Evolutionary conservation across 2,797 vertebrate genomes (phyloP).

Genomic region (Poeciliopsis presidionis): DNA sequence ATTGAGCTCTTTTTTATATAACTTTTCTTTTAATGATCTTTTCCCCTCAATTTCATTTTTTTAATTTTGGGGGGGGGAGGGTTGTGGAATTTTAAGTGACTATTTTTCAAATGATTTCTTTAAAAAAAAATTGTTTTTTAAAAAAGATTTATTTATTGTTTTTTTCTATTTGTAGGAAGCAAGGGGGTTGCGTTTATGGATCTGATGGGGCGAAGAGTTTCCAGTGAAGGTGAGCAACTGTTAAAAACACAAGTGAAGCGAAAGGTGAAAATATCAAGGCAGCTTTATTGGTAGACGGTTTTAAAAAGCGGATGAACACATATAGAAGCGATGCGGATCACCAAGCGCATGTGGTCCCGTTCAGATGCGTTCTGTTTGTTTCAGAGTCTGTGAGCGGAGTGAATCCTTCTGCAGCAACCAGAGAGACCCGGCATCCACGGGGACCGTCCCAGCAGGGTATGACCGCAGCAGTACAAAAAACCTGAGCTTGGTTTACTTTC

Average conservation of each 20-base stretch:
- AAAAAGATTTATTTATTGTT: not conserved
- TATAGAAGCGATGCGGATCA: slow-evolving; percentile 49
- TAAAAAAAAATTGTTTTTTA: too few species aligned
- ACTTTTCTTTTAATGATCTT: not conserved
- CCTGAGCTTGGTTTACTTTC: slow-evolving; percentile 70
- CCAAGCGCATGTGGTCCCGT: slow-evolving; percentile 35
- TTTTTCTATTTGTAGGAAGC: slow-evolving; percentile 48
- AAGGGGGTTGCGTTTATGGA: slow-evolving; percentile 74
- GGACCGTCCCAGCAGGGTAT: slow-evolving; percentile 71
- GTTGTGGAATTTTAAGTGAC: not conserved
- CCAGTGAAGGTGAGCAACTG: slow-evolving; percentile 67
- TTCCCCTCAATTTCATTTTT: too few species aligned
- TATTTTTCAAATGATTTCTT: not conserved
- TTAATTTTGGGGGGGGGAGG: too few species aligned
- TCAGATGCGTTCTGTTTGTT: slow-evolving; percentile 38
- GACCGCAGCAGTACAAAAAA: slow-evolving; percentile 64
- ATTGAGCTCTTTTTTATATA: not conserved
- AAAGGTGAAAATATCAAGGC: slow-evolving; percentile 59
- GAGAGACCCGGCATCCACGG: slow-evolving; percentile 40
- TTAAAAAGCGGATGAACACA: slow-evolving; percentile 51
- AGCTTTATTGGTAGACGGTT: slow-evolving; percentile 72
- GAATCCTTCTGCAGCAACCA: slow-evolving; percentile 54
- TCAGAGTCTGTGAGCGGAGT: slow-evolving; percentile 66
- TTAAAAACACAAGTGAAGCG: not conserved
- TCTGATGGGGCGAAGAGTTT: slow-evolving; percentile 77